Percentiles rank a stretch among this genome's conserved stretches.
Evolutionary conservation across 2,113 vertebrate species (phyloP).

Genomic region (Myxocyprinus asiaticus): DNA sequence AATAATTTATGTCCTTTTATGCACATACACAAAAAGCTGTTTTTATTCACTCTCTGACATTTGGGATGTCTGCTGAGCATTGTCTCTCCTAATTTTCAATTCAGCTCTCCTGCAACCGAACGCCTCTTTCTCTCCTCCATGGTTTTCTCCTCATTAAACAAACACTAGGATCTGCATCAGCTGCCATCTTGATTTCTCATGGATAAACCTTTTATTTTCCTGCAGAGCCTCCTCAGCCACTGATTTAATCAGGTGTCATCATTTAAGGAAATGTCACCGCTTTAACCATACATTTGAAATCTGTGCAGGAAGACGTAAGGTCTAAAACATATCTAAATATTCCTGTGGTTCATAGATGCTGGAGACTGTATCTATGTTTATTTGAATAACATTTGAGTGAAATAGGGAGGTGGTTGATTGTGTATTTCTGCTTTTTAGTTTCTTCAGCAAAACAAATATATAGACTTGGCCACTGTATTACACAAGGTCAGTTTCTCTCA

Average conservation of each 20-base stretch:
- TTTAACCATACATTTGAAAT: constrained; percentile 12
- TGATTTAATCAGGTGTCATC: constrained; percentile 38
- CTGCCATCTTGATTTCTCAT: constrained; percentile 49
- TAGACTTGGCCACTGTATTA: background rate
- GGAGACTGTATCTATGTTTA: background rate
- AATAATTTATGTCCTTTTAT: background rate
- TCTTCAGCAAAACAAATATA: constrained; percentile 1
- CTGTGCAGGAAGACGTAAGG: constrained; percentile 4
- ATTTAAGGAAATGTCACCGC: constrained; percentile 39
- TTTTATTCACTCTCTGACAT: constrained; percentile 32
- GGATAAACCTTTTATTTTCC: constrained; percentile 55
- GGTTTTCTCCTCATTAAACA: constrained; percentile 55
- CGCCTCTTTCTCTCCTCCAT: constrained; percentile 35
- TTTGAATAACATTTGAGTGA: background rate
- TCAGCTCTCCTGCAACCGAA: constrained; percentile 38
- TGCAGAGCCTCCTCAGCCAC: constrained; percentile 11
- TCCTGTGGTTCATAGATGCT: background rate
- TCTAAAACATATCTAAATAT: constrained; percentile 16
- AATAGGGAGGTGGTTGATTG: background rate
- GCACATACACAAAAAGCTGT: background rate
- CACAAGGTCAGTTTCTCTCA: background rate
- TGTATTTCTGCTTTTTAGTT: background rate
- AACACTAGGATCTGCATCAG: constrained; percentile 45
- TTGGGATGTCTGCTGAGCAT: constrained; percentile 34
- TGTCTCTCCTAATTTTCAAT: constrained; percentile 44